phyloP scores from a whole-genome alignment of 2,113 vertebrate genomes.

The Nibea coibor region DNA sequence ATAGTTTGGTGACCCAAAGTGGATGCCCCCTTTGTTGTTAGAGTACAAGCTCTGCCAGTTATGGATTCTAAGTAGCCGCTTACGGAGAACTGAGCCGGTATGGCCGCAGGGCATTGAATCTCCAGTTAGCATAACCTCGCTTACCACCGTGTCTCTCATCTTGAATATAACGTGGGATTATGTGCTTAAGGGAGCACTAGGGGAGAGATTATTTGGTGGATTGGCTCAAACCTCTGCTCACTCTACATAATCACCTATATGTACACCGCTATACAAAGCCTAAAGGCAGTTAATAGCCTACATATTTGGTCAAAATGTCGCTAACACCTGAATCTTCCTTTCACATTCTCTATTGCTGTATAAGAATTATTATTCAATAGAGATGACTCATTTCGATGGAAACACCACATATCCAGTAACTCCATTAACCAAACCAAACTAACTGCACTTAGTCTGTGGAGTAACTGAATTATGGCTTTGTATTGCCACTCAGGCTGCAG shows the following conservation, averaged over 20 bases:
- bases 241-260: background rate
- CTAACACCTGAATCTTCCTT: background rate
- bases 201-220: slow-evolving; percentile 18
- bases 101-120: background rate
- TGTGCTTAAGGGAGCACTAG: slow-evolving; percentile 25
- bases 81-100: slow-evolving; percentile 11
- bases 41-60: background rate
- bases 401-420: background rate
- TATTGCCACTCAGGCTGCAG: background rate
- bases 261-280: background rate
- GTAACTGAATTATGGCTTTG: background rate
- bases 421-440: background rate
- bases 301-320: background rate
- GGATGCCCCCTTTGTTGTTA: background rate
- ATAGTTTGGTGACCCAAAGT: background rate
- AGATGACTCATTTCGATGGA: background rate
- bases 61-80: background rate
- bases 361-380: background rate
- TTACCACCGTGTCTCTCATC: slow-evolving; percentile 23
- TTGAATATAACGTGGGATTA: slow-evolving; percentile 35
- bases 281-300: background rate
- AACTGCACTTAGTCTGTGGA: background rate
- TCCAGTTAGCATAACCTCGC: background rate
- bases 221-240: slow-evolving; percentile 3
- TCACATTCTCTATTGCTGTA: background rate